These are phyloP conservation scores for Dipodomys merriami DNA, from an alignment of 2,113 vertebrate species.

Conservation along the genomic window DNA sequence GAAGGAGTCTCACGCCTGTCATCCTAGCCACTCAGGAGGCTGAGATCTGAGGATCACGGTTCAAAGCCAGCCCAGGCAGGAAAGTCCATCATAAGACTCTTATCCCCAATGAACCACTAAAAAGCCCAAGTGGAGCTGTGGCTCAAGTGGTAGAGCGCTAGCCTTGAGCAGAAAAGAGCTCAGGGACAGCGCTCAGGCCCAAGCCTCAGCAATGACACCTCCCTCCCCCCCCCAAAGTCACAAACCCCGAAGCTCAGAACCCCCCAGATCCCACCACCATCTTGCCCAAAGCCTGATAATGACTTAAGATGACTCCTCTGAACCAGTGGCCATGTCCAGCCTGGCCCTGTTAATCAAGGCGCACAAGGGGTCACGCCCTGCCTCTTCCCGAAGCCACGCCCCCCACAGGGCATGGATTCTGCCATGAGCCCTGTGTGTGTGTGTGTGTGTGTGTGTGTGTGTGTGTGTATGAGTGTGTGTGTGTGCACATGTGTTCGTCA, in stretches of 20 bases:
- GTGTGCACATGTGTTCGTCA: no score
- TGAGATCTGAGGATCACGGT: no score
- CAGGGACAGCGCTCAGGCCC: no score
- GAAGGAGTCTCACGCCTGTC: not conserved
- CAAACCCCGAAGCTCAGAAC: not conserved
- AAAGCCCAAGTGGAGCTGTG: no score
- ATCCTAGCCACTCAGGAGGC: not conserved
- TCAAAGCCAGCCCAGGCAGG: not conserved
- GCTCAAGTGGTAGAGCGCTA: no score
- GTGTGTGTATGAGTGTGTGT: no score
- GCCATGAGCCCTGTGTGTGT: not conserved
- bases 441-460: no score
- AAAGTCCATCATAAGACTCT: not conserved
- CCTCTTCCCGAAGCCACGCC: accelerated
- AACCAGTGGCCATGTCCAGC: not conserved
- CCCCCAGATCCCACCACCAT: no score
- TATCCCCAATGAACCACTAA: not conserved
- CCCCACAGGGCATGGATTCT: not conserved
- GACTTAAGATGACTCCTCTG: no score
- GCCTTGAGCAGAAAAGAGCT: no score
- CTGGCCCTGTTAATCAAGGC: not conserved
- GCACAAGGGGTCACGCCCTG: not conserved
- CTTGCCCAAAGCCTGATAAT: no score
- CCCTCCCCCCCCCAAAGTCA: not conserved
- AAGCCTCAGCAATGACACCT: no score